Conservation (phyloP, 2,113 vertebrate genomes). For the Mionectes macconnelli region DNA sequence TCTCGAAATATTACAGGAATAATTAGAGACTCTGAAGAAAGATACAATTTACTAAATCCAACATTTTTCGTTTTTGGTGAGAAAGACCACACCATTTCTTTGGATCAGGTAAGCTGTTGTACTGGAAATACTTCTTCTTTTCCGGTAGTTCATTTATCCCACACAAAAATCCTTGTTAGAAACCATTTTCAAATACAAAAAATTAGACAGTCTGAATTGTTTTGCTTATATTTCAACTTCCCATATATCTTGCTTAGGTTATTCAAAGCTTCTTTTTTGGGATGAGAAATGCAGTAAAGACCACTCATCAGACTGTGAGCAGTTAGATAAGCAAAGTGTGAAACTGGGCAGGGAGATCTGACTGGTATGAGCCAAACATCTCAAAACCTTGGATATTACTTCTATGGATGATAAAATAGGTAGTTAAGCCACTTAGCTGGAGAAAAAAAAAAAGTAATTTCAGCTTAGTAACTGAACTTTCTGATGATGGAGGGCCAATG, state of each 20-base stretch:
- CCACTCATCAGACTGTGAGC: not conserved
- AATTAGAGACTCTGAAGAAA: conserved; percentile 78
- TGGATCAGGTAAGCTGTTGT: conserved; percentile 79
- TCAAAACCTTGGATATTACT: not conserved
- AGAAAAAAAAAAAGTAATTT: not conserved
- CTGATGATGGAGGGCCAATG: not conserved
- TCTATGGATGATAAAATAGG: not conserved
- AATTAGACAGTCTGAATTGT: not conserved
- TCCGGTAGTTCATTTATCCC: not conserved
- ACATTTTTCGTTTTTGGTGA: conserved; percentile 91
- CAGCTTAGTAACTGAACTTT: not conserved
- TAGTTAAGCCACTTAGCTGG: not conserved
- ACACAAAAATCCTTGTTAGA: not conserved
- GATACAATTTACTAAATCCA: conserved; percentile 81
- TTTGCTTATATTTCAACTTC: not conserved
- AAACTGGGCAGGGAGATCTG: not conserved
- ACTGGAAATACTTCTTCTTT: not conserved
- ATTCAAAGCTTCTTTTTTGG: not conserved
- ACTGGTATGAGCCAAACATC: not conserved
- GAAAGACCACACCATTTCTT: conserved; percentile 83
- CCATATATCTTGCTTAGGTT: not conserved
- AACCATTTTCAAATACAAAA: not conserved
- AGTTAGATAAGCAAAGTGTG: not conserved
- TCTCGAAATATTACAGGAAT: conserved; percentile 78
- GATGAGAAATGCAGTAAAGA: not conserved